A percentile compares a stretch with the other conserved stretches of the same genome.
Evolutionary conservation across 1,140 invertebrate genomes (phyloP).

Genomic region (Ephestia elutella): DNA sequence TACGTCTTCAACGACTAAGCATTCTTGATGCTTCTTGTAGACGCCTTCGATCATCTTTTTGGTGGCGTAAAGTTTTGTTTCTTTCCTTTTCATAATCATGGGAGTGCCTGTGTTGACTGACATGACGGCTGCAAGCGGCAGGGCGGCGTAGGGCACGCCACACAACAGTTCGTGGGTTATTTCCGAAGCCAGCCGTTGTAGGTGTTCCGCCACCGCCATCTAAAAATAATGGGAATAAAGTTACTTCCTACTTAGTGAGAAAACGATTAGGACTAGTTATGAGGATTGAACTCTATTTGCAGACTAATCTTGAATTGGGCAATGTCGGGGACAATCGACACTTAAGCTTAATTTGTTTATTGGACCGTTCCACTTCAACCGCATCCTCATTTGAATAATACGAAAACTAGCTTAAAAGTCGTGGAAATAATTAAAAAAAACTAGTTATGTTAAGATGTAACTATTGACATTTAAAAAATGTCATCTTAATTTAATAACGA

Average conservation of each 20-base stretch:
- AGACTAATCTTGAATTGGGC: not conserved
- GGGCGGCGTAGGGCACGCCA: slow-evolving; percentile 97
- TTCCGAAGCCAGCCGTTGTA: slow-evolving; percentile 38
- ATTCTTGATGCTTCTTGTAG: slow-evolving; percentile 84
- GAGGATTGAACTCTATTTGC: not conserved
- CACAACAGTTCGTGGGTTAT: slow-evolving; percentile 82
- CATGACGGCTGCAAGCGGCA: slow-evolving; percentile 93
- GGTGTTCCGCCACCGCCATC: slow-evolving; percentile 45
- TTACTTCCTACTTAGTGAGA: slow-evolving; percentile 2
- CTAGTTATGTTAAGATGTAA: too few species aligned
- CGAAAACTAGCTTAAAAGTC: too few species aligned
- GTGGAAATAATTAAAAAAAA: too few species aligned
- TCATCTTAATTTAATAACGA: too few species aligned
- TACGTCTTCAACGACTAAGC: slow-evolving; percentile 96
- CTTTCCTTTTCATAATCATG: slow-evolving; percentile 93
- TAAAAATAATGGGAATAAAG: slow-evolving; percentile 23
- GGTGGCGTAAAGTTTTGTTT: slow-evolving; percentile 95
- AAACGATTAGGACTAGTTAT: slow-evolving; percentile 1
- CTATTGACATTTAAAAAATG: too few species aligned
- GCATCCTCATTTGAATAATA: too few species aligned
- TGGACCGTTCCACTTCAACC: too few species aligned
- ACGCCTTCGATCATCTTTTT: slow-evolving; percentile 96
- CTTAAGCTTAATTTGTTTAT: too few species aligned
- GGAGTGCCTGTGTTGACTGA: slow-evolving; percentile 83
- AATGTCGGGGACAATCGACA: not conserved